Base-by-base conservation (phyloP, 2,113 vertebrate genomes). In the Holacanthus passer region DNA sequence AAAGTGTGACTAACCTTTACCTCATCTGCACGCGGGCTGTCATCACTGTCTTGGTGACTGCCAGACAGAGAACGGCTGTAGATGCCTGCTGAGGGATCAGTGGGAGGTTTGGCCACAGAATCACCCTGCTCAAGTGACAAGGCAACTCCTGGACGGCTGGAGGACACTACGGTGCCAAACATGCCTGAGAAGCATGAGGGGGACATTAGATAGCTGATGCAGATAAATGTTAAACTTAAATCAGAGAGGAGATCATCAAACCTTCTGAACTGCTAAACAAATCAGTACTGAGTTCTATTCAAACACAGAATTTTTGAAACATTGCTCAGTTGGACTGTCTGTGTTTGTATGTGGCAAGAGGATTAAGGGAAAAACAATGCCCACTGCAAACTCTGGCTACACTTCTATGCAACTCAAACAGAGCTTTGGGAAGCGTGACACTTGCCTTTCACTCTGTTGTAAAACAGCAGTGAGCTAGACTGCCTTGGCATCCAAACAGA, bases 131-230 rank as follows among this genome's bases (percentile, higher is more conserved):
- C 94, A 35, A 87, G 70, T 82, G 92, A 87, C 14, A 81, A 9
- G 70, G 89, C 0, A 55, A 89, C 86, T 67, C 93, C 81, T 52
- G 91, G 92, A 73, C n/a, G 87, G 72, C 50, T 55, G 6, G 91
- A 67, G 60, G 47, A 84, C 37, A 90, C 82, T 31, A 70, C 86
- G 5, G 94, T 78, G 76, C 95, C 96, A 91, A 97, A 97, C 84
- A 97, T 95, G 79, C 97, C 97, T 98, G 89, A 0, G 71, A 64
- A 62, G 48, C 50, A 81, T 3, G 1, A 35, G 7, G 7, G 12
- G 27, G 32, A 65, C 5, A 37, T 31, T 37, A 22, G 48, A 22
- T 11, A 8, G 48, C 17, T 47, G 45, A 47, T 60, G 32, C 24
- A 80, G 29, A 53, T 58, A 16, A 63, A 73, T n/a, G 16, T 37